Conservation (phyloP, 2,113 vertebrate species). For the Panthera tigris region DNA sequence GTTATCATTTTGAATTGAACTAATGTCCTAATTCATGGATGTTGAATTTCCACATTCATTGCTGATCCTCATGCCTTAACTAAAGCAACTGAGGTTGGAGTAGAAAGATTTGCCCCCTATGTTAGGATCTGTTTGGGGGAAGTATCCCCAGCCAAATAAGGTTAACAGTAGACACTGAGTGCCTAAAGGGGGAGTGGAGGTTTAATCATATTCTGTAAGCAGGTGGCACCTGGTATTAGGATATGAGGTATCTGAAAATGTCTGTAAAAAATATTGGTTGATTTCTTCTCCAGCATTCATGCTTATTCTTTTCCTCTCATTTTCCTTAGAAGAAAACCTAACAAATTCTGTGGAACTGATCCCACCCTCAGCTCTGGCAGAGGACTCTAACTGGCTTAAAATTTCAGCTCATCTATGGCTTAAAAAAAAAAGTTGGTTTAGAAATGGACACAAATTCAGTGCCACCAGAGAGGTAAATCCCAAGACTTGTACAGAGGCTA, state of each 20-base stretch:
- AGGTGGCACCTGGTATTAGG: neutral
- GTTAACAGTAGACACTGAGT: neutral
- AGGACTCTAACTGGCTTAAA: neutral
- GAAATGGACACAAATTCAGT: neutral
- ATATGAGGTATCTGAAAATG: neutral
- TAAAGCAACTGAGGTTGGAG: neutral
- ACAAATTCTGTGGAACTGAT: neutral
- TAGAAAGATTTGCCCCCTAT: neutral
- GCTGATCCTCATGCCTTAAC: neutral
- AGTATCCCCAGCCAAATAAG: neutral
- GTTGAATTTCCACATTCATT: neutral
- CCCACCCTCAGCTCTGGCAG: neutral
- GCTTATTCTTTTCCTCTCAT: neutral
- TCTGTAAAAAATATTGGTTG: neutral
- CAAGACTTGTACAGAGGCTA: neutral
- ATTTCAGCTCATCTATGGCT: neutral
- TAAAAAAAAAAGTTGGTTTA: neutral
- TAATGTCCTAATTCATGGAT: neutral
- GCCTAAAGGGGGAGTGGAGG: neutral
- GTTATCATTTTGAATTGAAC: neutral
- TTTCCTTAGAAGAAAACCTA: neutral
- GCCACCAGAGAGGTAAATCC: neutral
- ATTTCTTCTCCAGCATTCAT: neutral
- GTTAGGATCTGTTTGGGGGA: neutral
- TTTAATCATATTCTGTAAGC: neutral